Base-by-base conservation (phyloP, 2,797 vertebrate species). In the Megaceryle alcyon region DNA sequence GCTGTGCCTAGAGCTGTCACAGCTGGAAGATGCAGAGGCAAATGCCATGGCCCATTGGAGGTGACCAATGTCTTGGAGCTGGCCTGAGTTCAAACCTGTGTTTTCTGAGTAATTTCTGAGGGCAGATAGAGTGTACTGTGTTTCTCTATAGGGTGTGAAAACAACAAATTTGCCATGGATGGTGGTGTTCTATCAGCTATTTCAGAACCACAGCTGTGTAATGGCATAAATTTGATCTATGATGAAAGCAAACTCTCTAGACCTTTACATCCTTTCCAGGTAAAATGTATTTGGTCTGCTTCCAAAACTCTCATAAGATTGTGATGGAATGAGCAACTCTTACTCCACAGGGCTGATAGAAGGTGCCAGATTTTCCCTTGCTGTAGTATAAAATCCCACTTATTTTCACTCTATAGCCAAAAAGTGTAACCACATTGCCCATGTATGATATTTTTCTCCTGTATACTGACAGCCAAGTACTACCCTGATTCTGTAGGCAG, bases 371-470 rank as follows among this genome's bases (percentile, higher is more conserved):
- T 73, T 88, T 80, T 82, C 71, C 33, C 35, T 79, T 57, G 3
- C 13, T 1, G 1, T 15, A 28, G 26, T 23, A 35, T 28, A 64
- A 59, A 51, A 73, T 59, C 7, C 12, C 7, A 28, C 10, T 51
- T 21, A 51, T 39, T 94, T 90, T 80, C 61, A 22, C 77, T 68
- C 14, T 25, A 0, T 23, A 54, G 10, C 41, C 23, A 25, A 85
- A 87, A 71, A n/a, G 13, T 3, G 0, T 68, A 39, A n/a, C 2
- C 1, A 4, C 31, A 94, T 95, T 94, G 57, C 57, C 88, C 60
- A 51, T 72, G 54, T 86, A 57, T 96, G 88, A 85, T 84, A 94
- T 96, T 95, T 85, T 96, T 57, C 43, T 91, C 80, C 57, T 87
- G 44, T 18, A 43, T 73, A 21, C 9, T 63, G 57, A 12, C 15